Evolutionary conservation across 2,113 vertebrate genomes (phyloP).

Genomic region (Grus americana): DNA sequence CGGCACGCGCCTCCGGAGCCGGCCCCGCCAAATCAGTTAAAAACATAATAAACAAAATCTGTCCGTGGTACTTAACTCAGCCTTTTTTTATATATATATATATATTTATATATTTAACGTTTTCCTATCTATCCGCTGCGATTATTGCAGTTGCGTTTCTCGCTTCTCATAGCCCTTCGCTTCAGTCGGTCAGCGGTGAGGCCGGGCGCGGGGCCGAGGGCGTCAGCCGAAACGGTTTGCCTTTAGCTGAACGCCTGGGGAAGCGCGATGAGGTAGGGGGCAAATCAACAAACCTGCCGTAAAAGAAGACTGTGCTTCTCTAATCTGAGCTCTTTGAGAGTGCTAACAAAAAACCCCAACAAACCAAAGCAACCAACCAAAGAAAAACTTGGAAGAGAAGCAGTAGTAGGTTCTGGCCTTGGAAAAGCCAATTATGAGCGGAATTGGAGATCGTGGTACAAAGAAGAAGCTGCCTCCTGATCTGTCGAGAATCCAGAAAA

Average conservation of each 20-base stretch:
- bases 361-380: too few relatives aligned
- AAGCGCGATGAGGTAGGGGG: fast-evolving
- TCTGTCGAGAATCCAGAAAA: background rate
- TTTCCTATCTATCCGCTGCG: fast-evolving
- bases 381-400: background rate
- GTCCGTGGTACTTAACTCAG: slow-evolving; percentile 37
- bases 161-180: fast-evolving
- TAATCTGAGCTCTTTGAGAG: too few relatives aligned
- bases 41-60: background rate
- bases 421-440: fast-evolving
- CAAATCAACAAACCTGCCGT: too few relatives aligned
- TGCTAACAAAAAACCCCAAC: too few relatives aligned
- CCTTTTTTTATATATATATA: background rate
- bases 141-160: fast-evolving
- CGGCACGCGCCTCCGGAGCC: background rate
- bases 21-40: background rate
- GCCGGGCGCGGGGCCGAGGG: background rate
- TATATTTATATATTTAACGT: too few relatives aligned
- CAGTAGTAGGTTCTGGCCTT: background rate
- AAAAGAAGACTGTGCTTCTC: background rate
- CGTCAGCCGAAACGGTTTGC: fast-evolving
- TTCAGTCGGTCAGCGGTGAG: background rate
- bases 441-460: background rate
- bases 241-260: too few relatives aligned
- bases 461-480: background rate